Percentiles rank a stretch among this genome's conserved stretches.
These are phyloP conservation scores for Tretioscincus oriximinensis DNA, from an alignment of 2,113 vertebrate genomes.

Conservation along the genomic window DNA sequence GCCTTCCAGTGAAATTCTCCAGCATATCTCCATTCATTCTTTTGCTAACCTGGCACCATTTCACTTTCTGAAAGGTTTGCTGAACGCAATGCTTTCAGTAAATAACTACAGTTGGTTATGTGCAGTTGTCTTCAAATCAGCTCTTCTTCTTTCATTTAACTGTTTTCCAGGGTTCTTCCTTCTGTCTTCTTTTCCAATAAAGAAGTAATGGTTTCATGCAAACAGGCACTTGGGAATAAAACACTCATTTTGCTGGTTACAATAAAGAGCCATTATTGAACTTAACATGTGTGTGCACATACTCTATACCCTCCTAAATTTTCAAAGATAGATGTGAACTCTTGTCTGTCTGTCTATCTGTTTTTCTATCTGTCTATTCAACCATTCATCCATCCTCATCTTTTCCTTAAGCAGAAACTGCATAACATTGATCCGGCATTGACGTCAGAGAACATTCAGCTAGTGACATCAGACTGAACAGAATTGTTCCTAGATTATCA, in stretches of 20 bases:
- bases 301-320: neutral
- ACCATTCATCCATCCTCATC: neutral
- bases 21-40: slow-evolving; percentile 57
- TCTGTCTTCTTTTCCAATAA: slow-evolving; percentile 37
- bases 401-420: neutral
- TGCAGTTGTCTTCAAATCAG: slow-evolving; percentile 16
- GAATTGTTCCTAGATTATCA: slow-evolving; percentile 28
- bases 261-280: slow-evolving; percentile 18
- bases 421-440: slow-evolving; percentile 21
- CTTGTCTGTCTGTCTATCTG: slow-evolving; percentile 32
- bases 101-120: slow-evolving; percentile 11
- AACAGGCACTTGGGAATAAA: slow-evolving; percentile 3
- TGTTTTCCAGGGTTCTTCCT: slow-evolving; percentile 13
- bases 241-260: neutral
- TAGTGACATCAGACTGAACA: slow-evolving; percentile 36
- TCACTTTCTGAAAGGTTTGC: slow-evolving; percentile 40
- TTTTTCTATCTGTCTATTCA: no score
- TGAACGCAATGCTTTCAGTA: slow-evolving; percentile 27
- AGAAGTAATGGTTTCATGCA: slow-evolving; percentile 16
- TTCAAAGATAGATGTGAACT: slow-evolving; percentile 21
- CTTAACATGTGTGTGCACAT: neutral
- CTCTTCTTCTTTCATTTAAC: neutral
- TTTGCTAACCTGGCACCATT: slow-evolving; percentile 40
- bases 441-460: slow-evolving; percentile 21
- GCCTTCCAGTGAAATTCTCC: slow-evolving; percentile 53